Conservation (phyloP, 2,888 invertebrate species). For the Plagiodera versicolora region DNA sequence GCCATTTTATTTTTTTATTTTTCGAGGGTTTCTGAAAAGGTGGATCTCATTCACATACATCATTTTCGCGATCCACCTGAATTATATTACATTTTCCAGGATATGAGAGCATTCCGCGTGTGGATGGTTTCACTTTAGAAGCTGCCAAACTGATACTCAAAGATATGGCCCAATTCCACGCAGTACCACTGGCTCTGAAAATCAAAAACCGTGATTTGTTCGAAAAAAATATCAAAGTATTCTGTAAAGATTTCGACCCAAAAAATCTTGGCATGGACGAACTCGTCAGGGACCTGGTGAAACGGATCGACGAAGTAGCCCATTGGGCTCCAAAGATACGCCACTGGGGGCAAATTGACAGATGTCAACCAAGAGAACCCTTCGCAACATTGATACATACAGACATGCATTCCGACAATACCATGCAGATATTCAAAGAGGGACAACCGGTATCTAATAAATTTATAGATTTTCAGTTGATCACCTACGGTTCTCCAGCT, state of each 20-base stretch:
- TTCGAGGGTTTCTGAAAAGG: too few species aligned
- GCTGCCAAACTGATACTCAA: constrained; percentile 55
- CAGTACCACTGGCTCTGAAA: constrained; percentile 58
- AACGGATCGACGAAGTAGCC: constrained; percentile 9
- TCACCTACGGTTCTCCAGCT: constrained; percentile 55
- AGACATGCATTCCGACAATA: constrained; percentile 64
- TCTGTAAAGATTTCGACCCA: constrained; percentile 27
- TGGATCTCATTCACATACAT: too few species aligned
- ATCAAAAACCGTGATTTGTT: constrained; percentile 52
- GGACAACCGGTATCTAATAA: constrained; percentile 45
- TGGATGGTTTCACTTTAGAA: constrained; percentile 56
- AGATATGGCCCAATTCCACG: constrained; percentile 60
- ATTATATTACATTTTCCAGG: constrained; percentile 42
- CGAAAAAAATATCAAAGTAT: constrained; percentile 46
- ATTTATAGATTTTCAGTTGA: constrained; percentile 62
- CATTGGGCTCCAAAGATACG: constrained; percentile 5
- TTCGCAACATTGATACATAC: constrained; percentile 59
- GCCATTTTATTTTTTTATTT: too few species aligned
- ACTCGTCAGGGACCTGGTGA: neutral
- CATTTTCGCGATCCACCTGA: too few species aligned
- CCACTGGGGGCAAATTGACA: constrained; percentile 10
- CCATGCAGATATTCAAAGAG: constrained; percentile 55
- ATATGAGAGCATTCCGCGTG: constrained; percentile 56
- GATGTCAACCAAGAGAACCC: constrained; percentile 20
- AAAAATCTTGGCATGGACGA: neutral